Conservation (phyloP, 2,113 vertebrate species). For the Cepphus grylle region DNA sequence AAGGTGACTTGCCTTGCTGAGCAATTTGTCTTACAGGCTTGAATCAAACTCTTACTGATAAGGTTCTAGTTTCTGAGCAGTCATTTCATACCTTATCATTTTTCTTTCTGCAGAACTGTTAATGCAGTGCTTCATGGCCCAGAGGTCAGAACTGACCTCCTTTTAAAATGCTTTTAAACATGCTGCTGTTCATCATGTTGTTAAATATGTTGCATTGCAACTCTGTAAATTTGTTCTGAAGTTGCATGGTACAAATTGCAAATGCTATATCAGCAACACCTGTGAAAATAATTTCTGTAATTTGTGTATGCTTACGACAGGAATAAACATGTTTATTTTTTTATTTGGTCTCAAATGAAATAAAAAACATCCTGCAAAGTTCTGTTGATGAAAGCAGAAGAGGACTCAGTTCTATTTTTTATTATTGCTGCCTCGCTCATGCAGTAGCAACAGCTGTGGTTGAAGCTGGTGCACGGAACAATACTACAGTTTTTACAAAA, state of each 20-base stretch:
- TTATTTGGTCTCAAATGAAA: not conserved
- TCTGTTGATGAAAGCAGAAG: not conserved
- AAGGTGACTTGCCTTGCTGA: slow-evolving; percentile 81
- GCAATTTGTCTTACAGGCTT: slow-evolving; percentile 84
- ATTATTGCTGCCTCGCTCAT: not conserved
- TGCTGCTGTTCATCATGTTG: slow-evolving; percentile 58
- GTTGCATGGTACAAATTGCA: slow-evolving; percentile 35
- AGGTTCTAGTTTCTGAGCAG: slow-evolving; percentile 78
- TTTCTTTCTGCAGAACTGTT: slow-evolving; percentile 76
- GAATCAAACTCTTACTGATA: slow-evolving; percentile 79
- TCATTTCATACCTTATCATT: slow-evolving; percentile 82
- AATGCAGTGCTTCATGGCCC: slow-evolving; percentile 78
- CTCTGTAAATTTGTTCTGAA: slow-evolving; percentile 46
- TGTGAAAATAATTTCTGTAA: slow-evolving; percentile 2
- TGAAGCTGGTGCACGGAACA: not conserved
- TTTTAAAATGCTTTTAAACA: slow-evolving; percentile 76
- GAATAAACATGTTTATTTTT: not conserved
- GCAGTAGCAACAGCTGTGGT: not conserved
- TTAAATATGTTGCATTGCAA: slow-evolving; percentile 41
- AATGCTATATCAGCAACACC: not conserved
- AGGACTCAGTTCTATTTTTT: not conserved
- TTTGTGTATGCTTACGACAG: not conserved
- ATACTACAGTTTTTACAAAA: not conserved
- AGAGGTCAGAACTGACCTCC: slow-evolving; percentile 80
- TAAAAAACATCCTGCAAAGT: not conserved